phyloP scores from a whole-genome alignment of 1,140 invertebrate genomes.

The Lepidurus apus region DNA sequence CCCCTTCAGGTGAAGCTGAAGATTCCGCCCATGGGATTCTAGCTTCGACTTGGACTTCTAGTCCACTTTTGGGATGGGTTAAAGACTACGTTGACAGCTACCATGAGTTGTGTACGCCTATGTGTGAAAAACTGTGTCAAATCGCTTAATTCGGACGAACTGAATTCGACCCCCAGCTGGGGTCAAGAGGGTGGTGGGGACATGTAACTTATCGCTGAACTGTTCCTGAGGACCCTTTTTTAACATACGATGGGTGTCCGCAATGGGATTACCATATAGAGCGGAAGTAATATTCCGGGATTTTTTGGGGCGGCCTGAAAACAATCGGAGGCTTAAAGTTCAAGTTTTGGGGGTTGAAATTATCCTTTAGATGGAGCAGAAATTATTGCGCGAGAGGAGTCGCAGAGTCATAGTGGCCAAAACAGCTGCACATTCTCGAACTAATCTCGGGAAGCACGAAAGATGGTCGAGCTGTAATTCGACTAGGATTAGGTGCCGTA shows the following conservation, averaged over 20 bases:
- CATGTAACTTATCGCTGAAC: neutral
- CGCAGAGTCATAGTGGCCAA: neutral
- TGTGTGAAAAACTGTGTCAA: neutral
- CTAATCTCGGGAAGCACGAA: conserved; percentile 14
- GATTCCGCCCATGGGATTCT: too few relatives aligned
- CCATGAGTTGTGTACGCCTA: neutral
- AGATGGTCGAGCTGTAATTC: neutral
- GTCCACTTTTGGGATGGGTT: too few relatives aligned
- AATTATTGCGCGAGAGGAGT: neutral
- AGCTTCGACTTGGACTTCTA: too few relatives aligned
- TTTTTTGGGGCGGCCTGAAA: neutral
- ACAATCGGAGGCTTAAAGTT: neutral
- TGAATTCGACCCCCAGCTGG: neutral
- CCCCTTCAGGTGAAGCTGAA: too few relatives aligned
- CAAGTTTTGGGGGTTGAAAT: neutral
- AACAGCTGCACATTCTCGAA: conserved; percentile 21
- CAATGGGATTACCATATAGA: conserved; percentile 2
- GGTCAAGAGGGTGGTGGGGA: neutral
- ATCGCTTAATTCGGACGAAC: neutral
- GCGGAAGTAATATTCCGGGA: neutral
- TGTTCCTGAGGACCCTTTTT: neutral
- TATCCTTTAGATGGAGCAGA: neutral
- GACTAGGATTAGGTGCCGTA: conserved; percentile 18
- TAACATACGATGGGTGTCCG: neutral
- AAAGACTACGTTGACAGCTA: neutral